Conservation (phyloP, 2,888 invertebrate genomes). For the Rhaphigaster nebulosa region DNA sequence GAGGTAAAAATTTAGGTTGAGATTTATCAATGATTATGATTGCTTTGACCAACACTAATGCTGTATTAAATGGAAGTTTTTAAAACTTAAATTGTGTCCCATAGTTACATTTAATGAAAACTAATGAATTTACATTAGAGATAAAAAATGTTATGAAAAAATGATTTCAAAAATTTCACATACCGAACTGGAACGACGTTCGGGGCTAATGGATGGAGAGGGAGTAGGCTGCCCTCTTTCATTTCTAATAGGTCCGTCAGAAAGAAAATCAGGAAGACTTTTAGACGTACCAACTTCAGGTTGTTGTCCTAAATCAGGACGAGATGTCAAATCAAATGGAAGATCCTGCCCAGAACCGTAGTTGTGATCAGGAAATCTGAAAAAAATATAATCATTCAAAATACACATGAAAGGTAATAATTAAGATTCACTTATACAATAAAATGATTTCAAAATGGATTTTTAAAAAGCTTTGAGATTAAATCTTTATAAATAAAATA, state of each 20-base stretch:
- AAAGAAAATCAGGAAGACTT: slow-evolving; percentile 78
- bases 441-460: not conserved
- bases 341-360: slow-evolving; percentile 57
- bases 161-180: not conserved
- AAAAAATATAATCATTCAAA: not conserved
- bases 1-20: too few relatives aligned
- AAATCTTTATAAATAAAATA: not conserved
- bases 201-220: slow-evolving; percentile 61
- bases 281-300: slow-evolving; percentile 64
- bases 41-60: not conserved
- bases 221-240: slow-evolving; percentile 57
- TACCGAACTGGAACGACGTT: slow-evolving; percentile 60
- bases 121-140: not conserved
- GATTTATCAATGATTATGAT: too few relatives aligned
- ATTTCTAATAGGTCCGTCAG: slow-evolving; percentile 77
- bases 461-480: not conserved
- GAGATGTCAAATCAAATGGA: slow-evolving; percentile 62
- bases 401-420: not conserved
- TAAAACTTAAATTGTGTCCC: not conserved
- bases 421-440: not conserved
- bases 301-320: slow-evolving; percentile 60
- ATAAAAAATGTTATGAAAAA: not conserved
- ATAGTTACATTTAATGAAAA: not conserved
- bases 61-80: too few relatives aligned
- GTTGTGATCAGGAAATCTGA: slow-evolving; percentile 43